Evolutionary conservation across 2,797 vertebrate species (phyloP), one percentile per base, ranked within the genome.

Genomic region (Cyclopterus lumpus): DNA sequence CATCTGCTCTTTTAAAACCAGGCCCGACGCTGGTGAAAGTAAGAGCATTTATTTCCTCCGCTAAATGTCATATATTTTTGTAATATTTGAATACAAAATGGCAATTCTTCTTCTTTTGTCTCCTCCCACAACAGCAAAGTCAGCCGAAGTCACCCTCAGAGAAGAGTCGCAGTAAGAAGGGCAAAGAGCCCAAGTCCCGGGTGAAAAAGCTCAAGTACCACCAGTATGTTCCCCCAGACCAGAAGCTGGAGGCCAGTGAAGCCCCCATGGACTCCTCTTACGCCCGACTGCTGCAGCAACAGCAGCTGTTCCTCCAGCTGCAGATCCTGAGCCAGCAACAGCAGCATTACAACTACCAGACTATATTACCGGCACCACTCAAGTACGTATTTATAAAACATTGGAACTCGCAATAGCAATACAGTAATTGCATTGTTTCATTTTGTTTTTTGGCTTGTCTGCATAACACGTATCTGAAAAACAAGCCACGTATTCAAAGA

Each of bases 291-390:
- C 96, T 99, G 61, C 97, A 99, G 87, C 98, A 99, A 75, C 98
- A 99, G 86, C 98, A 99, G 88, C 96, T 99, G 34, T 99, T 99
- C 91, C 95, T 99, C 67, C 97, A 99, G 94, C 96, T 99, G 71
- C 98, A 99, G 95, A 99, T 99, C 93, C 94, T 99, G 86, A 99
- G 97, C 94, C 98, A 99, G 89, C 98, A 99, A 70, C 97, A 96
- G 80, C 95, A 99, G 75, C 98, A 97, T 95, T 99, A 99, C 96
- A 99, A 97, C 96, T 99, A 99, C 93, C 98, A 99, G 95, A 95
- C 97, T 49, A 99, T 99, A 80, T 93, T 99, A 34, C 98, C 98
- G 10, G 98, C 98, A 10, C 97, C 97, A 0, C 95, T 98, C 85
- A 99, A 99, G 98, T 99, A 97, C 11, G 96, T 72, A 15, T n/a